Base-by-base conservation (phyloP, 1,140 invertebrate genomes). In the Battus philenor region DNA sequence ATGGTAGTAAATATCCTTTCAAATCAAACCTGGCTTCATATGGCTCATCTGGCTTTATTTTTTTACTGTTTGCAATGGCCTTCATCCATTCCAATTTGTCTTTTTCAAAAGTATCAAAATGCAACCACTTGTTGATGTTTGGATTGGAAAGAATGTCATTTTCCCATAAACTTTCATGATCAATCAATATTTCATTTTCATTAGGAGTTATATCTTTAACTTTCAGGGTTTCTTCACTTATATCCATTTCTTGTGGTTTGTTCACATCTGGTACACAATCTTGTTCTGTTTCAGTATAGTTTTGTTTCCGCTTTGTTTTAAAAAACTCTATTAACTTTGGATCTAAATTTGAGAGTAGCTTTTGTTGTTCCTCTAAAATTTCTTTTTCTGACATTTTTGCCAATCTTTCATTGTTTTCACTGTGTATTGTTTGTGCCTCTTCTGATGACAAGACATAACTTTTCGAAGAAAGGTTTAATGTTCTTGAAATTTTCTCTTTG, bases 51-150 rank as follows among this genome's bases (percentile, higher is more conserved):
- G 85, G 68, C 48, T 84, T 59, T 12, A 78, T 53, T 46, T 66
- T 63, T 44, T 72, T 31, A 17, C 79, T 60, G 18, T 91, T 55
- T 44, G 91, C 82, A 9, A 94, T 74, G 47, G 92, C 88, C 68
- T 90, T 89, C 88, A 96, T 94, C 95, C 95, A 97, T 54, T 92
- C 89, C 2, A 97, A 72, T 78, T 97, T 97, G 54, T 94, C 93
- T 51, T 89, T 88, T 76, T 97, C 95, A 27, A 96, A 64, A 17
- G 88, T 86, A 74, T 95, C 89, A 90, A 97, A 97, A 67, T 96
- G 89, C 0, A 96, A 55, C 93, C 93, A 97, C 15, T 91, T 90
- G 44, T 91, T 89, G 1, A 90, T 65, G 46, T 89, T 82, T 36
- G 88, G 89, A 68, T 88, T 86, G 29, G 88, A 87, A 6, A 93